Evolutionary conservation across 1,140 invertebrate genomes (phyloP), one percentile per base, ranked within the genome.

Genomic region (Neoseiulus cucumeris): DNA sequence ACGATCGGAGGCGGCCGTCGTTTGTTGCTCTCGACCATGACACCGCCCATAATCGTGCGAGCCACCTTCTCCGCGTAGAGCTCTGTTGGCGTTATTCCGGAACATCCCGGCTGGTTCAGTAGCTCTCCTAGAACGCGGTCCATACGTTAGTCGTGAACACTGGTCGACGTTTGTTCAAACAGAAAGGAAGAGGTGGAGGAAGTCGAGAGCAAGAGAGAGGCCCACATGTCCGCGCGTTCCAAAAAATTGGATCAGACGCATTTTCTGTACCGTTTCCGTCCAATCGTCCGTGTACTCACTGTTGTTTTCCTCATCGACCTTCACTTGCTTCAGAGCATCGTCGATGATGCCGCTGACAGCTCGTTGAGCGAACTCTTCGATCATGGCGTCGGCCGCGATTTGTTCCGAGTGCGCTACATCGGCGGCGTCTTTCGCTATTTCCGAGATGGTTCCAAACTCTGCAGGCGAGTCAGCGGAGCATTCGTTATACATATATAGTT

Each of bases 271-370:
- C n/a, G n/a, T n/a, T n/a, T n/a, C n/a, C n/a, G n/a, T n/a, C n/a
- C n/a, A n/a, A n/a, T n/a, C n/a, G n/a, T n/a, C n/a, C n/a, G n/a
- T 39, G 33, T 39, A 59, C 51, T 59, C 33, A 59, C 51, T 59
- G 22, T 29, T 59, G 1, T 59, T 59, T 9, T 59, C 51, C 33
- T 59, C 51, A 2, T 59, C 51, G 22, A 28, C 45, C 14, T 28
- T 20, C 18, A 59, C 22, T 33, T 59, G 51, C 51, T 59, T 14
- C 14, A 59, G 25, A 33, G 51, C 51, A 14, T 59, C 51, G 25
- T 33, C 25, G 12, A 59, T 25, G 14, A 25, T 33, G 33, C 22
- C 51, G 25, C 22, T 33, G 22, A 59, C 33, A n/a, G 51, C 22
- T 17, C 22, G 51, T 9, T 59, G 51, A 17, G 51, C 51, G 51